Conservation (phyloP, 2,797 vertebrate species). For the Sebastiscus tertius region DNA sequence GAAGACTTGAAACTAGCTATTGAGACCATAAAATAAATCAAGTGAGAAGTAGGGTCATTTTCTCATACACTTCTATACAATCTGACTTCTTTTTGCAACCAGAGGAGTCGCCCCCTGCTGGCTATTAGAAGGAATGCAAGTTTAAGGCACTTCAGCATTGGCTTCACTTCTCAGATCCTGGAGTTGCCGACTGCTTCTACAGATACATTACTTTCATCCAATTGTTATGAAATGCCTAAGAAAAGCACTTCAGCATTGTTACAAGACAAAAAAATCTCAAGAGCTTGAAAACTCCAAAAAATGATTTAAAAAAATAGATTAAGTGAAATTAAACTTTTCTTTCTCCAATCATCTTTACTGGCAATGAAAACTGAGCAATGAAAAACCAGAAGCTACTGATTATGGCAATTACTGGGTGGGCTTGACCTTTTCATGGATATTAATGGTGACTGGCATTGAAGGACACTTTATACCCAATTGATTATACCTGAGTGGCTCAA, state of each 20-base stretch:
- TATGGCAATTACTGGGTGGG: not conserved
- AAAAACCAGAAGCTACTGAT: constrained; percentile 11
- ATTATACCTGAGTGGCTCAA: constrained; percentile 50
- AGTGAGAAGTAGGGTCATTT: too few relatives aligned
- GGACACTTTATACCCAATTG: constrained; percentile 40
- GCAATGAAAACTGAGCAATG: not conserved
- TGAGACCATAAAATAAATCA: too few relatives aligned
- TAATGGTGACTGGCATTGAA: constrained; percentile 29
- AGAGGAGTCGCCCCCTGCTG: too few relatives aligned
- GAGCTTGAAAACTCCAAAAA: too few relatives aligned
- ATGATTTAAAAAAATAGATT: too few relatives aligned
- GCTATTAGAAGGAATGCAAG: too few relatives aligned
- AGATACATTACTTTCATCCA: not conserved
- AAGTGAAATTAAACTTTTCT: not conserved
- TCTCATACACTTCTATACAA: too few relatives aligned
- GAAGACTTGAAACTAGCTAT: too few relatives aligned
- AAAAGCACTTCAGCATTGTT: not conserved
- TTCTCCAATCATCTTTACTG: not conserved
- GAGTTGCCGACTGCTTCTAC: not conserved
- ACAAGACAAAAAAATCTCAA: too few relatives aligned
- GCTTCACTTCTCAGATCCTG: too few relatives aligned
- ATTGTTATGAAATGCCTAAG: not conserved
- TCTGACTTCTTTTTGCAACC: too few relatives aligned
- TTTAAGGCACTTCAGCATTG: too few relatives aligned
- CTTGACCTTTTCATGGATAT: constrained; percentile 14